These are phyloP conservation scores for Drosophila funebris DNA, from an alignment of 1,140 invertebrate species.

Conservation along the genomic window DNA sequence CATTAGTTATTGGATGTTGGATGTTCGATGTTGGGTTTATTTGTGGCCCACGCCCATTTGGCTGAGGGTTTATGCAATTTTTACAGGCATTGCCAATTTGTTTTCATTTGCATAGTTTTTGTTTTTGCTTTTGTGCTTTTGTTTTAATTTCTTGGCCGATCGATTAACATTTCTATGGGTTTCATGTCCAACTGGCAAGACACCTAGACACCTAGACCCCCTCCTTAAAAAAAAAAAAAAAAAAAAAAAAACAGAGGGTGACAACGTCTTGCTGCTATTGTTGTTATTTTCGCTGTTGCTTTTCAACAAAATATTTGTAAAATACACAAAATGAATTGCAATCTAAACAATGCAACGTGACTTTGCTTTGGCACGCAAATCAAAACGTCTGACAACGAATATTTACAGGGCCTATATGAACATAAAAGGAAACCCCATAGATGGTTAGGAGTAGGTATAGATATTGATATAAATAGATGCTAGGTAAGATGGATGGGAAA, in stretches of 20 bases:
- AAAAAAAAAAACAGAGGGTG: background rate
- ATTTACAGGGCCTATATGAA: conserved; percentile 48
- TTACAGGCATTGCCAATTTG: conserved; percentile 27
- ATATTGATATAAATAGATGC: conserved; percentile 11
- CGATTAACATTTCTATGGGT: conserved; percentile 51
- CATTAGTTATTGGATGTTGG: conserved; percentile 12
- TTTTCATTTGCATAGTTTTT: conserved; percentile 44
- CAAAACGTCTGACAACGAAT: conserved; percentile 39
- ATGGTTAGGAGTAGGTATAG: background rate
- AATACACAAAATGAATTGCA: conserved; percentile 52
- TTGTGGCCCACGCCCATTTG: conserved; percentile 24
- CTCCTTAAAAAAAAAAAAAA: background rate
- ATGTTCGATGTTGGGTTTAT: conserved; percentile 19
- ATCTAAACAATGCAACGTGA: conserved; percentile 58
- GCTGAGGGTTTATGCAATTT: conserved; percentile 26
- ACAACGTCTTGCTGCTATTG: conserved; percentile 10
- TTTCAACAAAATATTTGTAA: conserved; percentile 54
- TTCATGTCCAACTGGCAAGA: conserved; percentile 9
- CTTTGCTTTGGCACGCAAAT: conserved; percentile 61
- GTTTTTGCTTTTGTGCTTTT: conserved; percentile 14
- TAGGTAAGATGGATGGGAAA: conserved; percentile 8
- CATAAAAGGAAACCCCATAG: conserved; percentile 17
- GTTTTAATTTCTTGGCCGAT: conserved; percentile 38
- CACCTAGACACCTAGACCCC: background rate
- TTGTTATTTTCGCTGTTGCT: conserved; percentile 5